phyloP scores from a whole-genome alignment of 2,888 invertebrate species.

The Mylabris sibirica region DNA sequence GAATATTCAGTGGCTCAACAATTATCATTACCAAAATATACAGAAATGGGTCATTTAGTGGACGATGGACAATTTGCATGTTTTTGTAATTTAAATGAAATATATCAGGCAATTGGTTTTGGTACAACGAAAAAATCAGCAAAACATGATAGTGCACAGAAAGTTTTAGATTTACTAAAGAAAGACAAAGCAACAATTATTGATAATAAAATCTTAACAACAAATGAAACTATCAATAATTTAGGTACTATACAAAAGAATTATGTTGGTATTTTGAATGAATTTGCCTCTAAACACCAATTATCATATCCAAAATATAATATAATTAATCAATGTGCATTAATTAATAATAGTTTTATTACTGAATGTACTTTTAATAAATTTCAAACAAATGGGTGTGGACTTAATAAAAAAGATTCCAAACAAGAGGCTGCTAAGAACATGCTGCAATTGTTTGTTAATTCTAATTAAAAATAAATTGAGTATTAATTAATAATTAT shows the following conservation, averaged over 20 bases:
- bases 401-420: slow-evolving; percentile 37
- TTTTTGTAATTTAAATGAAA: slow-evolving; percentile 19
- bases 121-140: slow-evolving; percentile 39
- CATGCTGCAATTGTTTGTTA: slow-evolving; percentile 37
- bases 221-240: not conserved
- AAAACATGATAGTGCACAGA: slow-evolving; percentile 38
- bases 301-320: slow-evolving; percentile 32
- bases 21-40: slow-evolving; percentile 28
- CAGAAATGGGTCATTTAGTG: slow-evolving; percentile 16
- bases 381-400: slow-evolving; percentile 31
- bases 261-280: slow-evolving; percentile 38
- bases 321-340: slow-evolving; percentile 10
- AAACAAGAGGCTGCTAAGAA: slow-evolving; percentile 39
- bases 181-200: not conserved
- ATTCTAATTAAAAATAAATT: not conserved
- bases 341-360: slow-evolving; percentile 27
- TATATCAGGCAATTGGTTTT: slow-evolving; percentile 19
- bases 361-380: slow-evolving; percentile 32
- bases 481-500: not conserved
- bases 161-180: slow-evolving; percentile 25
- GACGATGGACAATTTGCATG: slow-evolving; percentile 32
- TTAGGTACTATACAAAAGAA: slow-evolving; percentile 21
- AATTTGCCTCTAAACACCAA: slow-evolving; percentile 30
- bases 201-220: not conserved
- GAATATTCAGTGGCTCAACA: slow-evolving; percentile 31